Conservation (phyloP, 2,888 invertebrate genomes). For the Drosophila nigritarsus region DNA sequence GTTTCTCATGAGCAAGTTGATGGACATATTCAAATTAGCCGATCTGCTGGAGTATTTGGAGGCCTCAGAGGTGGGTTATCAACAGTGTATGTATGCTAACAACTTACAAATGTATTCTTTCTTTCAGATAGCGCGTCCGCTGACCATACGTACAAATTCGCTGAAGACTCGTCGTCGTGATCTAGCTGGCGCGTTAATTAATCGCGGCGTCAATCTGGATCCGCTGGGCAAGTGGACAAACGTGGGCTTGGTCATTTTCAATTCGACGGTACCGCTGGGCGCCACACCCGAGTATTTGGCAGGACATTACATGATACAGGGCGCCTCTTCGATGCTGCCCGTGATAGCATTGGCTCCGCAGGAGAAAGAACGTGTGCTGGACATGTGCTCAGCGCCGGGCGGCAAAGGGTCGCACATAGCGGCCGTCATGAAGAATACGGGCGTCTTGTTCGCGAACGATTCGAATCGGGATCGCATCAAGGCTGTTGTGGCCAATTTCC, state of each 20-base stretch:
- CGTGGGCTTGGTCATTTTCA: slow-evolving; percentile 98
- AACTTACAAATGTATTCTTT: background rate
- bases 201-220: slow-evolving; percentile 98
- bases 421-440: slow-evolving; percentile 99
- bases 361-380: slow-evolving; percentile 96
- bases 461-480: slow-evolving; percentile 94
- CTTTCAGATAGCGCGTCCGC: slow-evolving; percentile 89
- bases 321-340: slow-evolving; percentile 97
- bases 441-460: slow-evolving; percentile 98
- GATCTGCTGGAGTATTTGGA: slow-evolving; percentile 97
- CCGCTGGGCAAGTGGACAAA: slow-evolving; percentile 99
- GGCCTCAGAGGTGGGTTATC: slow-evolving; percentile 92
- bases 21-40: slow-evolving; percentile 94
- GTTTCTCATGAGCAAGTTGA: slow-evolving; percentile 95
- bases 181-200: slow-evolving; percentile 96
- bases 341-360: slow-evolving; percentile 99
- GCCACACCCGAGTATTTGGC: slow-evolving; percentile 99
- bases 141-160: slow-evolving; percentile 98
- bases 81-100: background rate
- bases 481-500: slow-evolving; percentile 98
- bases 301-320: slow-evolving; percentile 98
- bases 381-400: slow-evolving; percentile 99
- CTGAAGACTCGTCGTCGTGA: slow-evolving; percentile 96
- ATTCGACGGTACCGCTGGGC: slow-evolving; percentile 97
- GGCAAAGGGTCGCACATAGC: slow-evolving; percentile 99